phyloP scores from a whole-genome alignment of 2,888 invertebrate genomes.

The Rhingia campestris region DNA sequence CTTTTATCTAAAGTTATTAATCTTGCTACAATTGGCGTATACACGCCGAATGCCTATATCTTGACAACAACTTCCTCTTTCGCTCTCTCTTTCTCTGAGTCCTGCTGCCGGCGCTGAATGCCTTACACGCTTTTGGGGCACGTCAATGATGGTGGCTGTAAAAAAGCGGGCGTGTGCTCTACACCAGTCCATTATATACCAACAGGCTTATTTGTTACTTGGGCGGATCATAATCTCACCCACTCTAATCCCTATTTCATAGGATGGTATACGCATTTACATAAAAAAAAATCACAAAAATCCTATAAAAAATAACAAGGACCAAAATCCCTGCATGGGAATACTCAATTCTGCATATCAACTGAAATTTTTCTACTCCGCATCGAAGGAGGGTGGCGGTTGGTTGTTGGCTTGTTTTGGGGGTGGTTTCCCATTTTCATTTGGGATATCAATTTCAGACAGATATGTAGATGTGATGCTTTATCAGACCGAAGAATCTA shows the following conservation, averaged over 20 bases:
- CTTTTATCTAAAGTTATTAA: conserved; percentile 72
- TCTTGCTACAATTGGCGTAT: conserved; percentile 69
- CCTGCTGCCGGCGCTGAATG: conserved; percentile 30
- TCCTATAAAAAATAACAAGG: conserved; percentile 10
- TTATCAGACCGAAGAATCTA: conserved; percentile 63
- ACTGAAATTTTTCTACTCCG: conserved; percentile 44
- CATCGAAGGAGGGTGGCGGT: conserved; percentile 7
- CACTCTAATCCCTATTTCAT: conserved; percentile 53
- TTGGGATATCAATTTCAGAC: conserved; percentile 57
- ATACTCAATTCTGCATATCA: conserved; percentile 68
- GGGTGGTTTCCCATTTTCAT: conserved; percentile 27
- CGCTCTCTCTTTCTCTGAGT: not conserved
- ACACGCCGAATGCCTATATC: conserved; percentile 50
- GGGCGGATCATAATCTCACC: conserved; percentile 73
- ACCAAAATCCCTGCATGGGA: conserved; percentile 43
- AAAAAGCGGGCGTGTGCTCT: conserved; percentile 81
- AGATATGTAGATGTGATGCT: conserved; percentile 61
- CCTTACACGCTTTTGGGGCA: conserved; percentile 48
- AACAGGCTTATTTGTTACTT: conserved; percentile 67
- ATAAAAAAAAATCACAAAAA: conserved; percentile 34
- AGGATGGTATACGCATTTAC: conserved; percentile 54
- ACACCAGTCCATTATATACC: conserved; percentile 79
- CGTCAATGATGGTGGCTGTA: conserved; percentile 74
- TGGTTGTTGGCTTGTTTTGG: conserved; percentile 10
- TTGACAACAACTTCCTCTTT: conserved; percentile 63